A percentile compares a stretch with the other conserved stretches of the same genome.
These are phyloP conservation scores for Drosophila repleta DNA, from an alignment of 1,140 invertebrate species.

Conservation along the genomic window DNA sequence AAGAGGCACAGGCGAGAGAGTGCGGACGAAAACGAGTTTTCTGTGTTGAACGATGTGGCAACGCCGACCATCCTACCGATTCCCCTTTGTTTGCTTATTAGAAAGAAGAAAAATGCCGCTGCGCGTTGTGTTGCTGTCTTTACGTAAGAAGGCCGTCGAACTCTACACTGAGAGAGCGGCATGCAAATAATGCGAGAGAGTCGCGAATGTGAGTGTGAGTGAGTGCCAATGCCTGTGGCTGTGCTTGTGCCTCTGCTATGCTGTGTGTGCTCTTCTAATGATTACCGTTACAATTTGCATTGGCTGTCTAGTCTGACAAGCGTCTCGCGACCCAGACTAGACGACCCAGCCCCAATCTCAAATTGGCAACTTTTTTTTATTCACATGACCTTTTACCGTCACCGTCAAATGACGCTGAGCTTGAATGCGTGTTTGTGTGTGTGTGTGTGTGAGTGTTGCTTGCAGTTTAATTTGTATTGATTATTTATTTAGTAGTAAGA, in stretches of 20 bases:
- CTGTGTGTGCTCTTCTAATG: conserved; percentile 59
- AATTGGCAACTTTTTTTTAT: conserved; percentile 59
- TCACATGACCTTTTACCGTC: conserved; percentile 69
- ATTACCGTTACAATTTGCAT: conserved; percentile 80
- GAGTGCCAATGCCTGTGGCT: background rate
- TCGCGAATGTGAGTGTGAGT: conserved; percentile 20
- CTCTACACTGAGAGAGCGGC: conserved; percentile 58
- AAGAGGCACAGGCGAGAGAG: conserved; percentile 30
- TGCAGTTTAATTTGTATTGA: conserved; percentile 50
- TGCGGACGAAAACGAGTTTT: conserved; percentile 69
- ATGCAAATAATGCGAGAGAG: conserved; percentile 59
- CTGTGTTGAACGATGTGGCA: conserved; percentile 62
- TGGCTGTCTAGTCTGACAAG: conserved; percentile 69
- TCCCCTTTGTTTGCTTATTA: conserved; percentile 62
- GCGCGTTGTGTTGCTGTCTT: conserved; percentile 60
- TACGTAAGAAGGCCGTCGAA: conserved; percentile 81
- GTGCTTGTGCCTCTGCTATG: conserved; percentile 20
- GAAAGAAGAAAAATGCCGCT: conserved; percentile 72
- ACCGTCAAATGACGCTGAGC: conserved; percentile 16
- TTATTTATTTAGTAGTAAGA: conserved; percentile 37
- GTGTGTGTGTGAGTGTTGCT: conserved; percentile 9
- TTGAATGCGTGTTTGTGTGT: conserved; percentile 22
- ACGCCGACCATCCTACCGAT: conserved; percentile 41
- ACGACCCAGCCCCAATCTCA: conserved; percentile 72
- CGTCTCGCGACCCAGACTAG: conserved; percentile 76